Percentiles rank a stretch among this genome's conserved stretches.
These are phyloP conservation scores for Otus scops DNA, from an alignment of 2,797 vertebrate species.

Conservation along the genomic window DNA sequence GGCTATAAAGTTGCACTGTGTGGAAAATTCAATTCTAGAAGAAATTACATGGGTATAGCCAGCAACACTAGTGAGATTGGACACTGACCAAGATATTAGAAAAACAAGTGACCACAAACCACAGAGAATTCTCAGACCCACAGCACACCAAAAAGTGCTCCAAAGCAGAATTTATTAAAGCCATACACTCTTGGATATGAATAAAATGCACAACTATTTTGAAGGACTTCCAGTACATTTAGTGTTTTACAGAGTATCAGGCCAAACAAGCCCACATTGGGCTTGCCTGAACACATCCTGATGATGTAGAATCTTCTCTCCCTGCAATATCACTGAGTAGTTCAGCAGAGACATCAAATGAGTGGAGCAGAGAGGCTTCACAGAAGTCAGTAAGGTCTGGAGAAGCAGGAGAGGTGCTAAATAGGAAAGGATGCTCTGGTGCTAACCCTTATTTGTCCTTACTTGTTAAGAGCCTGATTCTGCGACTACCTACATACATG, in stretches of 20 bases:
- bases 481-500: fast-evolving
- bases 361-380: background rate
- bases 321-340: background rate
- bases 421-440: background rate
- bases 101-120: slow-evolving; percentile 73
- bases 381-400: background rate
- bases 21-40: slow-evolving; percentile 73
- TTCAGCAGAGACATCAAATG: background rate
- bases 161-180: slow-evolving; percentile 68
- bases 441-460: background rate
- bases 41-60: slow-evolving; percentile 67
- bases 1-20: slow-evolving; percentile 59
- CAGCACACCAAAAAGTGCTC: slow-evolving; percentile 52
- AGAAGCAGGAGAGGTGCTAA: background rate
- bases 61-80: slow-evolving; percentile 60
- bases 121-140: slow-evolving; percentile 65
- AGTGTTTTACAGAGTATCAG: background rate
- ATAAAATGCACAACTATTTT: slow-evolving; percentile 48
- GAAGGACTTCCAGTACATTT: slow-evolving; percentile 26
- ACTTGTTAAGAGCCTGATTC: background rate
- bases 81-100: slow-evolving; percentile 68
- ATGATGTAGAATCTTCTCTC: background rate
- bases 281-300: background rate
- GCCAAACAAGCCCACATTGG: background rate
- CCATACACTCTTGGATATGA: slow-evolving; percentile 11